phyloP scores from a whole-genome alignment of 2,797 vertebrate genomes.

The Premnoplex brunnescens region DNA sequence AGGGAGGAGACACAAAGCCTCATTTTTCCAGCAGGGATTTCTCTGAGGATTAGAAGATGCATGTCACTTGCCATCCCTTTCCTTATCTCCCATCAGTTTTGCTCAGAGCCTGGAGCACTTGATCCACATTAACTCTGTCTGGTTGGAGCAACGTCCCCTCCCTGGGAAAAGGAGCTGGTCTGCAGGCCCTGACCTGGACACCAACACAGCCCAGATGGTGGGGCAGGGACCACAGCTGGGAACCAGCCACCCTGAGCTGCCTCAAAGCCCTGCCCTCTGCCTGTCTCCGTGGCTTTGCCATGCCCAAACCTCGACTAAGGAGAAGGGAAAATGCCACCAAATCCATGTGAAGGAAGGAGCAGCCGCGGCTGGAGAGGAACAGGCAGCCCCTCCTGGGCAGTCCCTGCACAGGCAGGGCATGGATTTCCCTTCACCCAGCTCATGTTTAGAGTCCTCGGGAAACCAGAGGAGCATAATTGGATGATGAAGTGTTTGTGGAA shows the following conservation, averaged over 20 bases:
- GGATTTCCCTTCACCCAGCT: not conserved
- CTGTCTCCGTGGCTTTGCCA: not conserved
- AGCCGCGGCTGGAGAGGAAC: not conserved
- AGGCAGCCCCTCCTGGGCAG: not conserved
- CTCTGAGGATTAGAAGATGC: not conserved
- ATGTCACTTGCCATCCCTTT: not conserved
- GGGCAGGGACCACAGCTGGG: accelerated
- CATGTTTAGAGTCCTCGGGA: not conserved
- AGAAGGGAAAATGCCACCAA: not conserved
- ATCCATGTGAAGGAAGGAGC: not conserved
- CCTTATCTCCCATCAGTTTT: not conserved
- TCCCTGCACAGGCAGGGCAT: accelerated
- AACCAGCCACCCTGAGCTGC: not conserved
- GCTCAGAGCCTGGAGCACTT: not conserved
- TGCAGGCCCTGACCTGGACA: not conserved
- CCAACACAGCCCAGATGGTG: not conserved
- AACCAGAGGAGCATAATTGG: not conserved
- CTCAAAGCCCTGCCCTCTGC: not conserved
- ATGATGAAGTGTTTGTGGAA: not conserved
- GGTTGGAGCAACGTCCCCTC: not conserved
- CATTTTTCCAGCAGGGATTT: not conserved
- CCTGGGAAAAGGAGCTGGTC: not conserved
- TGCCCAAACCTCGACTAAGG: accelerated
- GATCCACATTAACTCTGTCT: not conserved
- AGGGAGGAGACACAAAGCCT: not conserved